A percentile compares a stretch with the other conserved stretches of the same genome.
Conservation (phyloP, 1,140 invertebrate genomes). For the Homalodisca vitripennis region DNA sequence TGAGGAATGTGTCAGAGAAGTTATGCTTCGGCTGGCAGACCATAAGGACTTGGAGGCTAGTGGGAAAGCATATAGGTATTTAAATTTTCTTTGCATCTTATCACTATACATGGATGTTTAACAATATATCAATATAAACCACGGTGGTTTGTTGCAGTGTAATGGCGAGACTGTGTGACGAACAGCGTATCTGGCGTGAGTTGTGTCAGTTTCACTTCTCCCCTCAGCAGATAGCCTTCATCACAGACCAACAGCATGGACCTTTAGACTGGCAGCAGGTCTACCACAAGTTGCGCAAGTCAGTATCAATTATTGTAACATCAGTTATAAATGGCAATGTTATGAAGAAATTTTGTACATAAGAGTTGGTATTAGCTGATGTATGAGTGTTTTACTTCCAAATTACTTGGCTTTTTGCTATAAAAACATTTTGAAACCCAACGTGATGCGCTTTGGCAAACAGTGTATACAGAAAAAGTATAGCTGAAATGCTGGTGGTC, state of each 20-base stretch:
- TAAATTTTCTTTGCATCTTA: background rate
- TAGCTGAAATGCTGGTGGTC: too few relatives aligned
- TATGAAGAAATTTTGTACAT: too few relatives aligned
- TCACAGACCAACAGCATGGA: conserved; percentile 49
- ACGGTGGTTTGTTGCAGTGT: conserved; percentile 49
- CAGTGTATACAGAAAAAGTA: too few relatives aligned
- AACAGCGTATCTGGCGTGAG: conserved; percentile 89
- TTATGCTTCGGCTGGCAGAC: conserved; percentile 86
- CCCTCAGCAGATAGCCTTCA: conserved; percentile 74
- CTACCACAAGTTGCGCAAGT: conserved; percentile 73
- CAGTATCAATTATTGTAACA: conserved; percentile 40
- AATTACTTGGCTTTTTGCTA: too few relatives aligned
- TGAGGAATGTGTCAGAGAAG: conserved; percentile 88
- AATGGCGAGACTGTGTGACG: conserved; percentile 78
- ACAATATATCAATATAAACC: too few relatives aligned
- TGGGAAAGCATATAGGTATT: conserved; percentile 60
- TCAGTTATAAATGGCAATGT: background rate
- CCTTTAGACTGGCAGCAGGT: conserved; percentile 67
- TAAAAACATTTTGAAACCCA: too few relatives aligned
- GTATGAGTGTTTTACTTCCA: too few relatives aligned
- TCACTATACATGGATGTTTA: too few relatives aligned
- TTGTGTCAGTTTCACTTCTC: conserved; percentile 92
- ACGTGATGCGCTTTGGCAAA: too few relatives aligned
- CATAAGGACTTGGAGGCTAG: conserved; percentile 84
- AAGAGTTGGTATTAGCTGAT: too few relatives aligned